A percentile compares a stretch with the other conserved stretches of the same genome.
Conservation (phyloP, 1,140 invertebrate genomes). For the Calosoma granatense region DNA sequence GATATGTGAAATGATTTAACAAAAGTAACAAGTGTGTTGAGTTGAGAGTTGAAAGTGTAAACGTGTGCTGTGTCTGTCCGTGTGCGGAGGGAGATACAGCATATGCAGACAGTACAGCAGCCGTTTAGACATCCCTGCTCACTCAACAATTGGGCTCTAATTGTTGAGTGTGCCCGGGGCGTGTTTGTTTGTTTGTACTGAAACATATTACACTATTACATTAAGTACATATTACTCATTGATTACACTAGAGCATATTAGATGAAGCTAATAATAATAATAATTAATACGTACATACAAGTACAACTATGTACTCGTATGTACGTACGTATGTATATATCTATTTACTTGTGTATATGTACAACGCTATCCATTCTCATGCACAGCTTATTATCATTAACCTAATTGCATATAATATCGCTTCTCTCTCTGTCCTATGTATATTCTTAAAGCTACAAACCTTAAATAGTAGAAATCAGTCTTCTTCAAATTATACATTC, state of each 20-base stretch:
- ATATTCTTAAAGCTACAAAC: too few relatives aligned
- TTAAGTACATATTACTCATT: too few relatives aligned
- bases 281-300: not conserved
- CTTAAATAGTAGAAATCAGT: not conserved
- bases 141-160: constrained; percentile 2
- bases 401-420: too few relatives aligned
- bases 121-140: not conserved
- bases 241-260: too few relatives aligned
- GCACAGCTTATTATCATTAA: too few relatives aligned
- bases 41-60: not conserved
- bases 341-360: not conserved
- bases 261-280: too few relatives aligned
- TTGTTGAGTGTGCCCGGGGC: not conserved
- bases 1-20: not conserved
- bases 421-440: too few relatives aligned
- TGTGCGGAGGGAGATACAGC: too few relatives aligned
- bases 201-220: not conserved
- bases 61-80: too few relatives aligned
- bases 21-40: too few relatives aligned
- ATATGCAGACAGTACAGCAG: not conserved
- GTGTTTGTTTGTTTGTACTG: constrained; percentile 1
- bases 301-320: not conserved
- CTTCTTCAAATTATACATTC: not conserved
- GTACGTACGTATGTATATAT: not conserved
- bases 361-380: too few relatives aligned